Evolutionary conservation across 2,113 vertebrate species (phyloP).

Genomic region (Bubo bubo): DNA sequence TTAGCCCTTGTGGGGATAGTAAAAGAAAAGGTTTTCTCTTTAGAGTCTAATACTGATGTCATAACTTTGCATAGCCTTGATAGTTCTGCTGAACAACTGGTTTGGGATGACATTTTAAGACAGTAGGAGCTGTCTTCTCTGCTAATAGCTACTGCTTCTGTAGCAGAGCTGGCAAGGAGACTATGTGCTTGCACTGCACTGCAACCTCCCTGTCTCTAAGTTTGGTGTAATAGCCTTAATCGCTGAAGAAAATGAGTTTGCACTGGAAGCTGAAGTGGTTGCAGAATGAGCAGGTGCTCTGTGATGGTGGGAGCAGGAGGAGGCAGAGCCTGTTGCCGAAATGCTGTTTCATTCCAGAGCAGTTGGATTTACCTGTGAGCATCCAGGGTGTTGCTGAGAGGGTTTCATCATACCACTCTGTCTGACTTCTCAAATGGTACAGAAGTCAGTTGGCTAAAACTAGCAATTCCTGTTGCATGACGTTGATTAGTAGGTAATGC

Average conservation of each 20-base stretch:
- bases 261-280: not conserved
- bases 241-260: not conserved
- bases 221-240: not conserved
- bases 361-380: not conserved
- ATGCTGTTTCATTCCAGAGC: not conserved
- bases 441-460: not conserved
- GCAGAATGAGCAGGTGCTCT: fast-evolving
- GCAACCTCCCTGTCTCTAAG: not conserved
- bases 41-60: not conserved
- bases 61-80: not conserved
- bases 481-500: not conserved
- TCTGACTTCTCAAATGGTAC: not conserved
- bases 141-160: not conserved
- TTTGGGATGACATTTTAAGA: not conserved
- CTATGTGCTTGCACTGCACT: not conserved
- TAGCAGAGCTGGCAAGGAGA: not conserved
- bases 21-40: not conserved
- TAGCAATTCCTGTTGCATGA: fast-evolving
- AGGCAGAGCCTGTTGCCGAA: not conserved
- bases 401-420: not conserved
- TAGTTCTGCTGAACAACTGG: not conserved
- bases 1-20: not conserved
- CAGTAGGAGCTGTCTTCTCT: not conserved
- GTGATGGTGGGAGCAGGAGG: not conserved
- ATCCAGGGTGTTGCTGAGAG: not conserved